Evolutionary conservation across 2,113 vertebrate genomes (phyloP).

Genomic region (Spermophilus dauricus): DNA sequence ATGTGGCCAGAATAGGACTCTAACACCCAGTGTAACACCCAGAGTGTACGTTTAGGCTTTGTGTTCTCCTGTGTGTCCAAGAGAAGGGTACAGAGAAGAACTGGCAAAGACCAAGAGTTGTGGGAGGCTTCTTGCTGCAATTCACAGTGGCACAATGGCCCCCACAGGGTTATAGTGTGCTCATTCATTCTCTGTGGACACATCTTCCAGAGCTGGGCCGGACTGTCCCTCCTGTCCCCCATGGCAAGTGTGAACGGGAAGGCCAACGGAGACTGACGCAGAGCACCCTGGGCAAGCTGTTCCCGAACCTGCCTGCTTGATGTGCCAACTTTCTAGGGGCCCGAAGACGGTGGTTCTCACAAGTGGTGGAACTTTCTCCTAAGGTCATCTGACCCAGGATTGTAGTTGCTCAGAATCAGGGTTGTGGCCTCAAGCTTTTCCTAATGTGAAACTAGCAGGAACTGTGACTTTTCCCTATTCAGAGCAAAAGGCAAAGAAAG

Average conservation of each 20-base stretch:
- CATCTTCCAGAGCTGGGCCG: background rate
- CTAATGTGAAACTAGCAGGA: background rate
- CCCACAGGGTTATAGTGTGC: fast-evolving
- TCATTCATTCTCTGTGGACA: background rate
- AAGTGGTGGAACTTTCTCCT: background rate
- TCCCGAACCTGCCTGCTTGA: fast-evolving
- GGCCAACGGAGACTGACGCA: no score
- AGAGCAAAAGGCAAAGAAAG: background rate
- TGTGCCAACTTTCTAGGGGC: background rate
- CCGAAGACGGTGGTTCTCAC: background rate
- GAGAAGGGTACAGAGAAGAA: background rate
- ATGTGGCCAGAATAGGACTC: background rate
- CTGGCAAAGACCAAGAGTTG: background rate
- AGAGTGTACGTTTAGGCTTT: background rate
- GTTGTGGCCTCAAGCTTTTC: background rate
- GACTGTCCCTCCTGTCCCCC: fast-evolving
- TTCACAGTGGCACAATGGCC: background rate
- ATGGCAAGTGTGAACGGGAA: background rate
- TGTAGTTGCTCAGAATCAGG: background rate
- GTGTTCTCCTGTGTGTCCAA: background rate
- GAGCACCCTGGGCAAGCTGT: fast-evolving
- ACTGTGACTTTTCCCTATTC: background rate
- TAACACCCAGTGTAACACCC: no score
- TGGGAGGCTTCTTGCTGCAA: background rate
- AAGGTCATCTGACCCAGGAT: no score